Base-by-base conservation (phyloP, 2,888 invertebrate genomes). In the Bedellia somnulentella region DNA sequence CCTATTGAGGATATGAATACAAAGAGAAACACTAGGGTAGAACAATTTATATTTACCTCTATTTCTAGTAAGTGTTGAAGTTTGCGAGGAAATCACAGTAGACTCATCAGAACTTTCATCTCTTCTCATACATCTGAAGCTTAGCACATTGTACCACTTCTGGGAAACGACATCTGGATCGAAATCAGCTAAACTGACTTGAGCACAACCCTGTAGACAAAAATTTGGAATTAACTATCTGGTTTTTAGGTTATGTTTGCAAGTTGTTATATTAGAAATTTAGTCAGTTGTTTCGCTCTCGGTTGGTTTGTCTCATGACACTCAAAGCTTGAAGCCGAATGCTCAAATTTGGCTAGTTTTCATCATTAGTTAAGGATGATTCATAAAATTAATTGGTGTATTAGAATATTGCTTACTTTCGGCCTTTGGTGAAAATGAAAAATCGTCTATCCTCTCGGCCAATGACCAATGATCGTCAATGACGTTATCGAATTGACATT, bases 71-170 rank as follows among this genome's bases (percentile, higher is more conserved):
- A 96, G 78, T 0, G 96, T 97, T 2, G 95, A 96, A 1, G 96
- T 94, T 61, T 96, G 95, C 8, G 95, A 96, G 2, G 95, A 93
- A 43, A 96, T 95, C 39, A 96, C 92, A 0, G 96, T 96, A 12
- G 93, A 93, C 57, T 97, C 96, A 57, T 97, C 96, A 14, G 94
- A 94, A 44, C 94, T 95, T 59, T 96, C 96, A 53, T 96, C 96
- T 55, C 87, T 70, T 23, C 68, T 52, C 59, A 70, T 63, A 41
- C 63, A 63, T 15, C 64, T 52, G 45, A 66, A 66, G 59, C 92
- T 90, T 31, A 96, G 80, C 38, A 96, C 88, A 56, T 96, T 97
- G 80, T 96, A 96, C 96, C 96, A 96, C 59, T 92, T 91, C 42
- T 81, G 71, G 10, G 89, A 86, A 24, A 87, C 85, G 5, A 79